Conservation (phyloP, 1,140 invertebrate species). For the Aporrectodea caliginosa region DNA sequence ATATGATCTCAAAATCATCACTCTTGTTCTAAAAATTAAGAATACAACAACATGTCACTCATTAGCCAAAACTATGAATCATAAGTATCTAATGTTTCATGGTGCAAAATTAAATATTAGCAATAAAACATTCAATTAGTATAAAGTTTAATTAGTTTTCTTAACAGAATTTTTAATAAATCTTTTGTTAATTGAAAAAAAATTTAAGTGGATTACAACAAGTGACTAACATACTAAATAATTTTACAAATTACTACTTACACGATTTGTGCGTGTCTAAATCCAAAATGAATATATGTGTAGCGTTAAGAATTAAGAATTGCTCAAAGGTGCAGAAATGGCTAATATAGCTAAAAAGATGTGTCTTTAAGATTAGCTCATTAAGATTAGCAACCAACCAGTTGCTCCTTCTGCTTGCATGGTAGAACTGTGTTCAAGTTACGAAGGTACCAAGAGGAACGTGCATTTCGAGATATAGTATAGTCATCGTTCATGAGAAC, state of each 20-base stretch:
- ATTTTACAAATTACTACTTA: too few species aligned
- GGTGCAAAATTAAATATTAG: not conserved
- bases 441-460: conserved; percentile 72
- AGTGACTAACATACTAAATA: too few species aligned
- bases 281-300: too few species aligned
- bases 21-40: conserved; percentile 38
- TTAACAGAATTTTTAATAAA: conserved; percentile 1
- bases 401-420: conserved; percentile 35
- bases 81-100: not conserved
- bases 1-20: conserved; percentile 33
- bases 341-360: not conserved
- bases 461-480: conserved; percentile 69
- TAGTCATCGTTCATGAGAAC: conserved; percentile 71
- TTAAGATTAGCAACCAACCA: conserved; percentile 35
- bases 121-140: not conserved
- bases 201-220: too few species aligned
- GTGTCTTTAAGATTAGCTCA: not conserved
- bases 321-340: not conserved
- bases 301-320: conserved; percentile 2
- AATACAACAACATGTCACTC: conserved; percentile 22
- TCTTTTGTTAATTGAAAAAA: not conserved
- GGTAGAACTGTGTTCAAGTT: conserved; percentile 65
- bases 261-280: too few species aligned
- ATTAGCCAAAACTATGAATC: conserved; percentile 15
- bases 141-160: not conserved